Percentiles rank a stretch among this genome's conserved stretches.
Conservation (phyloP, 2,888 invertebrate species). For the Netelia fuscicornis region DNA sequence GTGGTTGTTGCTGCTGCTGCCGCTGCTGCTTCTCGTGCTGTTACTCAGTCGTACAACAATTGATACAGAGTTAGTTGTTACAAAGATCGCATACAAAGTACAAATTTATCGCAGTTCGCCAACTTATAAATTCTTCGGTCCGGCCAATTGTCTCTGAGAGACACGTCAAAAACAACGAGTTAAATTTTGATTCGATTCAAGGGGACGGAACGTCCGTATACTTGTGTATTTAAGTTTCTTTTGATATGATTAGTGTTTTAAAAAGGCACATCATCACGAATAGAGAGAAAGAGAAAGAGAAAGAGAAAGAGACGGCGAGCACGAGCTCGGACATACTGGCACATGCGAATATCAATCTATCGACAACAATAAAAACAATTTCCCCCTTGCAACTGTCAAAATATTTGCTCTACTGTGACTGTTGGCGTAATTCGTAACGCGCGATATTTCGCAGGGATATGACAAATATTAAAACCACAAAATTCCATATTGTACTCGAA, state of each 20-base stretch:
- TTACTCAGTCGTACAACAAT: slow-evolving; percentile 37
- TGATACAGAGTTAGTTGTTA: slow-evolving; percentile 28
- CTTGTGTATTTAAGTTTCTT: too few species aligned
- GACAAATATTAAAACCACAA: too few species aligned
- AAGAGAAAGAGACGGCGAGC: background rate
- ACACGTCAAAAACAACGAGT: background rate
- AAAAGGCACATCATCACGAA: too few species aligned
- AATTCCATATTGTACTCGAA: too few species aligned
- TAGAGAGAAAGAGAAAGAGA: background rate
- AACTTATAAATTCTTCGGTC: background rate
- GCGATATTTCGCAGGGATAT: background rate
- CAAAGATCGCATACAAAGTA: slow-evolving; percentile 43
- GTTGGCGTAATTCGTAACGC: background rate
- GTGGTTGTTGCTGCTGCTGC: background rate
- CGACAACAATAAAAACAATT: background rate
- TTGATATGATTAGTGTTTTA: too few species aligned
- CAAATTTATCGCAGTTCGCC: slow-evolving; percentile 23
- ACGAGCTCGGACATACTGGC: background rate
- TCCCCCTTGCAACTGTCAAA: background rate
- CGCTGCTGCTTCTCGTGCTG: background rate
- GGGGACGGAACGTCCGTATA: too few species aligned
- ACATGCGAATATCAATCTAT: background rate
- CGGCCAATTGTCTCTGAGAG: background rate
- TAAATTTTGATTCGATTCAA: background rate
- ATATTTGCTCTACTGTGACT: background rate